A percentile compares a stretch with the other conserved stretches of the same genome.
phyloP scores from a whole-genome alignment of 1,140 invertebrate species.

The Eriosoma lanigerum region DNA sequence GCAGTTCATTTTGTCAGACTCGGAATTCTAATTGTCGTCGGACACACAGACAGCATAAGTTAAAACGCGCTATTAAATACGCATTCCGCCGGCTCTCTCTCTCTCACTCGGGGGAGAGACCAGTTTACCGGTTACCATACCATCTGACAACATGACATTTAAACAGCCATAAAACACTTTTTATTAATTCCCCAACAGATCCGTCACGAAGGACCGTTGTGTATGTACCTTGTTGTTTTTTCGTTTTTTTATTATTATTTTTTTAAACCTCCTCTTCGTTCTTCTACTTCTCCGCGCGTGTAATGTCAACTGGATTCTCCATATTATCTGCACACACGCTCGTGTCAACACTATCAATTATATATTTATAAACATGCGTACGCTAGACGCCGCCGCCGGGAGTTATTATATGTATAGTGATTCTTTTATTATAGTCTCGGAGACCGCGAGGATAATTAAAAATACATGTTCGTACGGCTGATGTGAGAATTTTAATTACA shows the following conservation, averaged over 20 bases:
- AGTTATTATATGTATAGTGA: constrained; percentile 37
- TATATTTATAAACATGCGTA: constrained; percentile 48
- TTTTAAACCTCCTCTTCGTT: background rate
- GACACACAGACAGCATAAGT: constrained; percentile 49
- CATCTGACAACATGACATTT: constrained; percentile 50
- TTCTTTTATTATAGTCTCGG: constrained; percentile 31
- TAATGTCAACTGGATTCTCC: constrained; percentile 49
- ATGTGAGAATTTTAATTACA: constrained; percentile 47
- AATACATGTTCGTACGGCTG: constrained; percentile 8
- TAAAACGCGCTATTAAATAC: constrained; percentile 52
- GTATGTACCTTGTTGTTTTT: constrained; percentile 41
- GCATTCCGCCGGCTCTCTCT: constrained; percentile 45
- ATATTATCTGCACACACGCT: constrained; percentile 36
- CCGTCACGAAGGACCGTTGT: constrained; percentile 42
- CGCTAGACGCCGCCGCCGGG: constrained; percentile 39
- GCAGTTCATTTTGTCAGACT: constrained; percentile 52
- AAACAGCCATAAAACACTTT: constrained; percentile 52
- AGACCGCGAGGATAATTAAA: constrained; percentile 46
- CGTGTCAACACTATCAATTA: constrained; percentile 50
- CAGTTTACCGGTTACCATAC: constrained; percentile 47
- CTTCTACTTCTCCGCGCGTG: constrained; percentile 5
- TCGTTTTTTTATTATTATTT: constrained; percentile 21
- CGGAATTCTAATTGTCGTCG: constrained; percentile 52
- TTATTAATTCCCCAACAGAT: constrained; percentile 51
- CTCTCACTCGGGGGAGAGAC: constrained; percentile 42